These are phyloP conservation scores for Rhincodon typus DNA, from an alignment of 2,797 vertebrate species.

Conservation along the genomic window DNA sequence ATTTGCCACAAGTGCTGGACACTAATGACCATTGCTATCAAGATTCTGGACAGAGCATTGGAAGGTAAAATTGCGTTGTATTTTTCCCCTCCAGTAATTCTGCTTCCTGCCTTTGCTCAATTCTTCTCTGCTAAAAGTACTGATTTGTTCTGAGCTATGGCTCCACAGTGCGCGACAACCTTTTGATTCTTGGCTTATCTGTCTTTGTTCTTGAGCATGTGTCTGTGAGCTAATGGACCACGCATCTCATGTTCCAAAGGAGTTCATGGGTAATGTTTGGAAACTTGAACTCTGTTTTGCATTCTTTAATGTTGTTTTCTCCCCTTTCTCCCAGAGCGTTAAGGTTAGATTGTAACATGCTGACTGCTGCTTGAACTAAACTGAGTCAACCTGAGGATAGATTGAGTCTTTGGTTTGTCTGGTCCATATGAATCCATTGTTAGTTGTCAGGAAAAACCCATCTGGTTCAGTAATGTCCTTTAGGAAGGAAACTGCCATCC, in stretches of 20 bases:
- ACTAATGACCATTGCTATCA: slow-evolving; percentile 87
- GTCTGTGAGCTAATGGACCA: not conserved
- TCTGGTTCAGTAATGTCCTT: no score
- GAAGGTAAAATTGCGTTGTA: slow-evolving; percentile 57
- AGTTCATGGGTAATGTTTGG: not conserved
- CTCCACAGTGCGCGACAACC: not conserved
- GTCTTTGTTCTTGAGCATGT: not conserved
- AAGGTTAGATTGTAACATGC: not conserved
- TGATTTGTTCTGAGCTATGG: not conserved
- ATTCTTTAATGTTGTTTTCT: not conserved
- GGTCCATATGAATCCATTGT: not conserved
- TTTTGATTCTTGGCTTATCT: not conserved
- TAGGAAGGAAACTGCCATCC: no score
- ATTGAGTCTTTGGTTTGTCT: not conserved
- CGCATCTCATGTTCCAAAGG: not conserved
- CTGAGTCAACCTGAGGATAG: not conserved
- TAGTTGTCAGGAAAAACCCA: no score
- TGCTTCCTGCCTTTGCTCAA: not conserved
- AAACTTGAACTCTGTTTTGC: not conserved
- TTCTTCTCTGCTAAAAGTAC: not conserved
- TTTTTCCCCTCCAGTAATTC: not conserved
- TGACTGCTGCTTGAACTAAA: not conserved
- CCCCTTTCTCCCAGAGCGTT: not conserved
- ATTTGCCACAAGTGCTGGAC: slow-evolving; percentile 93
- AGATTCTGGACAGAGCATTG: slow-evolving; percentile 75